Evolutionary conservation across 2,888 invertebrate species (phyloP).

Genomic region (Nephrocerus scutellatus): DNA sequence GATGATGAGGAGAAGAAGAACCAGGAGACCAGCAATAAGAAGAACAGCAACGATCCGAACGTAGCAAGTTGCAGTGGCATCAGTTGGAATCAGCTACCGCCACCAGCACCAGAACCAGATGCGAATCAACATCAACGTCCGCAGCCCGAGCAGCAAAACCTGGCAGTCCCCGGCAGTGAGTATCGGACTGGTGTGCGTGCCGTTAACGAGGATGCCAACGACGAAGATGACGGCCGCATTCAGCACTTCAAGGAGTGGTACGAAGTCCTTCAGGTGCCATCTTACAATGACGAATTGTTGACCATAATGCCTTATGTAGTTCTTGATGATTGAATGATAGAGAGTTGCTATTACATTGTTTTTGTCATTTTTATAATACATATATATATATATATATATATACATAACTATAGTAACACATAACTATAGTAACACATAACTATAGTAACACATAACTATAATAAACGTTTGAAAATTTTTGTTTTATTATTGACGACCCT

Average conservation of each 20-base stretch:
- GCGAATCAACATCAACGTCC: too few relatives aligned
- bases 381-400: too few relatives aligned
- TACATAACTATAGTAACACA: too few relatives aligned
- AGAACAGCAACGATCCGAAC: slow-evolving; percentile 1
- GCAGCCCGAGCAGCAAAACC: not conserved
- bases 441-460: too few relatives aligned
- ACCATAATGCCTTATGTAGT: slow-evolving; percentile 95
- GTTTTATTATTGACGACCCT: too few relatives aligned
- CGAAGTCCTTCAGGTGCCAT: slow-evolving; percentile 68
- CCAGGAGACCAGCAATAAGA: slow-evolving; percentile 2
- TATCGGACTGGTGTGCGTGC: slow-evolving; percentile 34
- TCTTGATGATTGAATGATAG: slow-evolving; percentile 58
- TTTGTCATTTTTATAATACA: not conserved
- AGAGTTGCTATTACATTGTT: not conserved
- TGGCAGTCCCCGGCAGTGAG: slow-evolving; percentile 26
- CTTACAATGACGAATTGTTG: slow-evolving; percentile 71
- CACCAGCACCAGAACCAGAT: not conserved
- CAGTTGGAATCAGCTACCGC: not conserved
- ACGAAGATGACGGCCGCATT: slow-evolving; percentile 25
- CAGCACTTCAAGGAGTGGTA: slow-evolving; percentile 82
- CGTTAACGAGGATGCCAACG: slow-evolving; percentile 26
- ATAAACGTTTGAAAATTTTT: too few relatives aligned
- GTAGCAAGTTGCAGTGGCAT: slow-evolving; percentile 9
- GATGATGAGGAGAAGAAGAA: slow-evolving; percentile 1
- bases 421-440: too few relatives aligned